Evolutionary conservation across 2,888 invertebrate genomes (phyloP).

Genomic region (Andrena praecox): DNA sequence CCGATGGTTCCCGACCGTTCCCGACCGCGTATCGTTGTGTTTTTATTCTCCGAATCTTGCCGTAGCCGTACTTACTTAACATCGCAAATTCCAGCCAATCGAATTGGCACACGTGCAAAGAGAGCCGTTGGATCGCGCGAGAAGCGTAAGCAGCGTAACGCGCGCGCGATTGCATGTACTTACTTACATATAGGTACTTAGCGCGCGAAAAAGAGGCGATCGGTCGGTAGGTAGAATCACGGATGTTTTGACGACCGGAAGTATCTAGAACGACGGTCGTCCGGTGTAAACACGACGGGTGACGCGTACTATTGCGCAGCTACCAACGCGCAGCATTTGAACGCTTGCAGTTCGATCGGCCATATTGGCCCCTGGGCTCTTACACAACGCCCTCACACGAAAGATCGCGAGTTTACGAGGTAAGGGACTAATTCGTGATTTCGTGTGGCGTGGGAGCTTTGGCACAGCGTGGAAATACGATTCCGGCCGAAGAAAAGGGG

Average conservation of each 20-base stretch:
- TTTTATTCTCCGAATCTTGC: no score
- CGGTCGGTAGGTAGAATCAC: conserved; percentile 5
- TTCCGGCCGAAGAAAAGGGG: conserved; percentile 42
- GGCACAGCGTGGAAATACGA: conserved; percentile 41
- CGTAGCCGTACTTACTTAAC: neutral
- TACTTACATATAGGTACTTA: no score
- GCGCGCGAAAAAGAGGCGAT: neutral
- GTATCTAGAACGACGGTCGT: conserved; percentile 63
- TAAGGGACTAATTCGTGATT: conserved; percentile 76
- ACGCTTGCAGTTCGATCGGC: conserved; percentile 79
- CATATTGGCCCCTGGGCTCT: conserved; percentile 84
- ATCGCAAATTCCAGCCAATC: neutral
- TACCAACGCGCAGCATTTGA: conserved; percentile 80
- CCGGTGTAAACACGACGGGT: conserved; percentile 72
- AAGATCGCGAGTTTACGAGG: conserved; percentile 85
- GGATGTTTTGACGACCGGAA: conserved; percentile 57
- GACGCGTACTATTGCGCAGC: conserved; percentile 73
- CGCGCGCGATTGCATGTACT: no score
- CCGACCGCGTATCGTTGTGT: neutral
- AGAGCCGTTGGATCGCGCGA: neutral
- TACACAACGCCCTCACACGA: conserved; percentile 88
- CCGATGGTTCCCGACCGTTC: neutral
- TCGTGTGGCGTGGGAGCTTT: conserved; percentile 21
- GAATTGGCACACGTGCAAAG: neutral
- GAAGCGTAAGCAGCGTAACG: neutral